Conservation (phyloP, 2,888 invertebrate genomes). For the Parthenolecanium corni region DNA sequence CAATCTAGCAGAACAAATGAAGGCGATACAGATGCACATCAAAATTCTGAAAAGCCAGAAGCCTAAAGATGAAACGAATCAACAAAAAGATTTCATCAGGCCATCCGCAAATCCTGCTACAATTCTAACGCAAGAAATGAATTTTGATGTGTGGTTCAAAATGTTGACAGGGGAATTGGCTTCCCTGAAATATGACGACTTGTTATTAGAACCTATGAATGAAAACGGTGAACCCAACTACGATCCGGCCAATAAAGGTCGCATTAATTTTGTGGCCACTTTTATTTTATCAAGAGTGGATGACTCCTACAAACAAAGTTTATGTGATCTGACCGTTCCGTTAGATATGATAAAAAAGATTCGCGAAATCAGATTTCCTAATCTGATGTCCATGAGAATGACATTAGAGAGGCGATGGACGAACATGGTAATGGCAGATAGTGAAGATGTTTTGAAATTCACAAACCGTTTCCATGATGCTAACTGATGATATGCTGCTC, state of each 20-base stretch:
- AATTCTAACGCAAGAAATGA: not conserved
- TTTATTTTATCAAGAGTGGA: not conserved
- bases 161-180: not conserved
- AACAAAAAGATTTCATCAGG: constrained; percentile 5
- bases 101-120: not conserved
- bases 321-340: not conserved
- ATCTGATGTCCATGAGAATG: not conserved
- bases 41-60: too few relatives aligned
- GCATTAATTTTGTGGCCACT: not conserved
- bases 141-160: not conserved
- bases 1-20: not conserved
- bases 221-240: not conserved
- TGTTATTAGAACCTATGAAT: not conserved
- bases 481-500: too few relatives aligned
- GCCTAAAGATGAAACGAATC: not conserved
- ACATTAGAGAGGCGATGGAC: too few relatives aligned
- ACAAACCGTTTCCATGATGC: too few relatives aligned
- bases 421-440: too few relatives aligned
- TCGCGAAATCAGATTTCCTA: not conserved
- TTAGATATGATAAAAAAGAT: not conserved
- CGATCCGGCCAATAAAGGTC: not conserved
- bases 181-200: not conserved
- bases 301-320: not conserved
- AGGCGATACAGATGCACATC: not conserved
- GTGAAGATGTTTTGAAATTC: too few relatives aligned